Base-by-base conservation (phyloP, 2,113 vertebrate genomes). In the Cygnus atratus region DNA sequence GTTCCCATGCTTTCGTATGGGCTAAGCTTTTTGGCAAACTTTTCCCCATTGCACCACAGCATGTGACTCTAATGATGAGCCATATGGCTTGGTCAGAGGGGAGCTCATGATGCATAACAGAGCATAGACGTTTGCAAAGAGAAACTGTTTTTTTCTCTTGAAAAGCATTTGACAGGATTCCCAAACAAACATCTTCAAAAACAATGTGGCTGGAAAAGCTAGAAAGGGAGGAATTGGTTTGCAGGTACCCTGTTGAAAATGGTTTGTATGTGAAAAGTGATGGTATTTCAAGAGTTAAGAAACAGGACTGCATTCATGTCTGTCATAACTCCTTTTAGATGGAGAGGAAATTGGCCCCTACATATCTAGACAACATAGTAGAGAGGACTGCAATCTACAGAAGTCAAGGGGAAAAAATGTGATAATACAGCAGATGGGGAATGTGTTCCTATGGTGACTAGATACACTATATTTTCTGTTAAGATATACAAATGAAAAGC, bases 321-420 rank as follows among this genome's bases (percentile, higher is more conserved):
- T 93, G 44, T 79, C 81, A 63, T 86, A 92, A 94, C 79, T 94
- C 90, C 73, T 81, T 84, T 90, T 88, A 88, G 43, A 92, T 90
- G 83, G 24, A 76, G 86, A 96, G 88, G 95, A 95, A 97, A 95
- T 74, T 96, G 95, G 94, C 94, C 95, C 73, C 94, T 75, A 81
- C 90, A 54, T 96, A 96, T 96, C 95, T 97, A 93, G 81, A 93
- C 93, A 92, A 83, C 89, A 46, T 59, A 88, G 95, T 88, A 78
- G 72, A 96, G 88, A 90, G 83, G 70, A 63, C 94, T 75, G 86
- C 90, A 96, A 95, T 93, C 93, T 96, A 75, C 61, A 95, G 65
- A 94, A 97, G 95, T 94, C 93, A 96, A 96, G 95, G 82, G 95
- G 90, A 92, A 95, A 97, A 97, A 94, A 96, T 97, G 95, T 86